phyloP scores from a whole-genome alignment of 2,797 vertebrate genomes.

The Nannoperca australis region DNA sequence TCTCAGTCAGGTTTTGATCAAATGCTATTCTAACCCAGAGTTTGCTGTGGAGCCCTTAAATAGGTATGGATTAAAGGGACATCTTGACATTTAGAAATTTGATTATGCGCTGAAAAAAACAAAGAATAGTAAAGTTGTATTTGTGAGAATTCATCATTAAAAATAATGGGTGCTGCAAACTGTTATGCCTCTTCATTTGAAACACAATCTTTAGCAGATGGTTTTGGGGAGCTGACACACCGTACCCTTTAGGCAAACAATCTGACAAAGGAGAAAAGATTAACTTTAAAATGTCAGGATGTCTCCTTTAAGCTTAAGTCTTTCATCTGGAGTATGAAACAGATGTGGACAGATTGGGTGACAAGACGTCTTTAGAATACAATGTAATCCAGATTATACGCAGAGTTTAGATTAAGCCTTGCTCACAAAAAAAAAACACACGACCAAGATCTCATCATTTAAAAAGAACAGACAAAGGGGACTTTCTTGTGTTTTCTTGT shows the following conservation, averaged over 20 bases:
- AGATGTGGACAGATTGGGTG: constrained; percentile 40
- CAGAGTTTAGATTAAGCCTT: not conserved
- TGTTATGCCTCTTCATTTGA: constrained; percentile 12
- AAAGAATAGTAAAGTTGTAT: not conserved
- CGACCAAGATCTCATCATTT: not conserved
- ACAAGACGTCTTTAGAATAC: constrained; percentile 63
- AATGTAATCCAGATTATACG: not conserved
- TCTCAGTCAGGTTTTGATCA: constrained; percentile 20
- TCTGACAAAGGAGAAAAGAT: constrained; percentile 52
- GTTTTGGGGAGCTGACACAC: not conserved
- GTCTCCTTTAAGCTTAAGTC: constrained; percentile 62
- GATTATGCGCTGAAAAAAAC: constrained; percentile 6
- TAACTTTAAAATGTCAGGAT: constrained; percentile 65
- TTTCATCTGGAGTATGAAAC: constrained; percentile 72
- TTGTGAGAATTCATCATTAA: not conserved
- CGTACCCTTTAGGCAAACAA: constrained; percentile 6
- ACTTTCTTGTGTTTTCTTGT: not conserved
- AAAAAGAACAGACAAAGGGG: not conserved
- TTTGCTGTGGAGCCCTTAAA: constrained; percentile 54
- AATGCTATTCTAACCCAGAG: constrained; percentile 68
- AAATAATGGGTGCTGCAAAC: constrained; percentile 2
- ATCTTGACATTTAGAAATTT: constrained; percentile 56
- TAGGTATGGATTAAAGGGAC: constrained; percentile 49
- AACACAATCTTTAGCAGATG: not conserved
- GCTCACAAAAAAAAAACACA: not conserved